phyloP scores from a whole-genome alignment of 2,113 vertebrate genomes.

The Misgurnus mizolepis region DNA sequence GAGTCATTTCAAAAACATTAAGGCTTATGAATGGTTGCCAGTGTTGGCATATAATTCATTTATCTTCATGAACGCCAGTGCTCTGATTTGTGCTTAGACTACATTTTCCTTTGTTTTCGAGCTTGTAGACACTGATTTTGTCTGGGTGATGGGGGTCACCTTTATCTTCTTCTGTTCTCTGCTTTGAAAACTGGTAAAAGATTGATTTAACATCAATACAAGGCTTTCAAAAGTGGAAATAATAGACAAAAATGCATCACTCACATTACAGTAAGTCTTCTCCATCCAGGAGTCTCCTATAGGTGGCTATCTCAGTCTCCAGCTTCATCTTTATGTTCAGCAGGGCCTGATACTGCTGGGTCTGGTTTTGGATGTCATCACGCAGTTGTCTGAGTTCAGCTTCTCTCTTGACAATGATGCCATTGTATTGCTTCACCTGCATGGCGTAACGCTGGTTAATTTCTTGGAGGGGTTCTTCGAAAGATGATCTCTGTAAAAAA shows the following conservation, averaged over 20 bases:
- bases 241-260: neutral
- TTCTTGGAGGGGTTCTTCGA: slow-evolving; percentile 83
- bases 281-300: slow-evolving; percentile 87
- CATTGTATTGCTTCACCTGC: slow-evolving; percentile 82
- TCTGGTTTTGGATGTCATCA: slow-evolving; percentile 79
- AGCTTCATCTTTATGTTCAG: slow-evolving; percentile 92
- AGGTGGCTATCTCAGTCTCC: slow-evolving; percentile 92
- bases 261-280: slow-evolving; percentile 46
- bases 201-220: neutral
- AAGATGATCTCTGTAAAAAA: slow-evolving; percentile 79
- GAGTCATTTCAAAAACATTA: neutral
- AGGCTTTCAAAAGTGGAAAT: neutral
- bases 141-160: neutral
- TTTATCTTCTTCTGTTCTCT: neutral
- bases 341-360: slow-evolving; percentile 82
- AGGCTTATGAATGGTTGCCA: neutral
- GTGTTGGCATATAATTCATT: neutral
- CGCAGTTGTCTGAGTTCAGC: slow-evolving; percentile 81
- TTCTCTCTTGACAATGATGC: slow-evolving; percentile 76
- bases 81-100: neutral
- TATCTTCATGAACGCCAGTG: neutral
- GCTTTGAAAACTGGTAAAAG: neutral
- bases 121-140: neutral
- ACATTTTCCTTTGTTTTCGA: neutral
- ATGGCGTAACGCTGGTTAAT: slow-evolving; percentile 77